Evolutionary conservation across 2,113 vertebrate genomes (phyloP), one percentile per base, ranked within the genome.

Genomic region (Australoheros scitulus): DNA sequence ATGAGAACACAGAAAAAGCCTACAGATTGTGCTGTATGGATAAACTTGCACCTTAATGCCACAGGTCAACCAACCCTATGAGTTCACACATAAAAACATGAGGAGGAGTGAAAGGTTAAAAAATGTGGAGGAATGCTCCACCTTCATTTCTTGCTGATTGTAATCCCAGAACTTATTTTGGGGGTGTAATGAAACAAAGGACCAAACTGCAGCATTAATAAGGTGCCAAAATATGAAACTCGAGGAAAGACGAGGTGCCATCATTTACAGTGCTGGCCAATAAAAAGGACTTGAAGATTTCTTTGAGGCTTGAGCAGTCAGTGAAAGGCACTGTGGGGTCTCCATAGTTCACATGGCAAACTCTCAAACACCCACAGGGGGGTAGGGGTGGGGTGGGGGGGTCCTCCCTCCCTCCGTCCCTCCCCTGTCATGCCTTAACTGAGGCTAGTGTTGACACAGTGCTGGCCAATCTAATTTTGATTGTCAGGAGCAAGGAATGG

Each of bases 391-490:
- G 60, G 15, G 50, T 41, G 55, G 84, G 87, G 82, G 87, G n/a
- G n/a, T n/a, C n/a, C n/a, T n/a, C n/a, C 26, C 26, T 26, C 83
- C 89, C 92, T 91, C 87, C 91, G 87, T 87, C 92, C 92, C 91
- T 90, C 88, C 90, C 86, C 91, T 93, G 93, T 92, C 91, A 87
- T 94, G 93, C 94, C 92, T 94, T 94, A 93, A 92, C 93, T 92
- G 90, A 88, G 92, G 93, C 94, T 81, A 91, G 94, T 94, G 93
- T 94, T 96, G 94, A 96, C 94, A 95, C 94, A 95, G 94, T 93
- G 94, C 93, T 93, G 92, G 94, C 95, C 95, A 95, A 95, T 95
- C 95, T 95, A 94, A 95, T 95, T 95, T 94, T 94, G 93, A 95
- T 95, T 94, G 94, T 94, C 94, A 94, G 94, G 90, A 92, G 94